Conservation (phyloP, 2,888 invertebrate species). For the Ptilodon capucinus region DNA sequence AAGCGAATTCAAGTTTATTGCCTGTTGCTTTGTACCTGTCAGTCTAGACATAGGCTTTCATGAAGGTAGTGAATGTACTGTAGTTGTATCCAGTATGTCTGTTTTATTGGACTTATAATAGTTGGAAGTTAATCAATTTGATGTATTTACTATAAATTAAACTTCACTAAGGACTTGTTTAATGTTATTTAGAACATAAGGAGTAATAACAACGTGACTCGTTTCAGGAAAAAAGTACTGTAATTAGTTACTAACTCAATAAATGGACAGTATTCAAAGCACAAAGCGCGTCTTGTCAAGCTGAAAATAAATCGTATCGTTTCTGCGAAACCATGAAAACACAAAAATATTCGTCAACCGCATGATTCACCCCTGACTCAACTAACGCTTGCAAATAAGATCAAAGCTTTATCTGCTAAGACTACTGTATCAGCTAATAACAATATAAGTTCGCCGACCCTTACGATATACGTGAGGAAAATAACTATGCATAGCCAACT, state of each 20-base stretch:
- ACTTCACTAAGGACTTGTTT: too few relatives aligned
- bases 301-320: slow-evolving; percentile 7
- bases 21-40: slow-evolving; percentile 19
- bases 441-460: slow-evolving; percentile 42
- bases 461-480: slow-evolving; percentile 38
- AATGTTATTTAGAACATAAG: too few relatives aligned
- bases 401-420: slow-evolving; percentile 34
- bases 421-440: slow-evolving; percentile 42
- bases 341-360: slow-evolving; percentile 17
- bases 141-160: too few relatives aligned
- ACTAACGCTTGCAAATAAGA: slow-evolving; percentile 42
- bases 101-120: neutral
- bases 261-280: too few relatives aligned
- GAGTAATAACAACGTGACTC: too few relatives aligned
- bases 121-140: neutral
- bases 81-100: neutral
- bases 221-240: too few relatives aligned
- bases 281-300: neutral
- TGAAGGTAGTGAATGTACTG: slow-evolving; percentile 1
- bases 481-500: slow-evolving; percentile 61
- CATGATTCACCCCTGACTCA: slow-evolving; percentile 36
- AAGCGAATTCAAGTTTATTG: slow-evolving; percentile 23
- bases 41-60: slow-evolving; percentile 29
- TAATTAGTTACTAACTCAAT: too few relatives aligned
- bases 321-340: slow-evolving; percentile 15